Conservation (phyloP, 2,113 vertebrate species). For the Microtus ochrogaster region DNA sequence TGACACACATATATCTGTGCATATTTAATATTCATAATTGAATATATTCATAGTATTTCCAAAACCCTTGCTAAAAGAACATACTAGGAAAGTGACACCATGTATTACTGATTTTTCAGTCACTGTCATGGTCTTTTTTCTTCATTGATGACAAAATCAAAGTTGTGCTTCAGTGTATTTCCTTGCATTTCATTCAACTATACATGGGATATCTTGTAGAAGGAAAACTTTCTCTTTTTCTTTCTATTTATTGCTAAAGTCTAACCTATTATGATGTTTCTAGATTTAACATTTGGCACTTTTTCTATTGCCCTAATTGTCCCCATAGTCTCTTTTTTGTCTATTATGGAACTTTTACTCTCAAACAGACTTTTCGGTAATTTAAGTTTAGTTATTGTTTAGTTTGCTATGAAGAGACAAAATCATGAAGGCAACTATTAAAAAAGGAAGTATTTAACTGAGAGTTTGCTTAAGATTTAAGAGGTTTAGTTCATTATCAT, state of each 20-base stretch:
- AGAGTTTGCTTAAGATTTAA: not conserved
- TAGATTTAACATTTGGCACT: constrained; percentile 61
- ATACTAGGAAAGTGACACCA: not conserved
- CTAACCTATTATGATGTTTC: constrained; percentile 51
- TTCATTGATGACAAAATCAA: constrained; percentile 40
- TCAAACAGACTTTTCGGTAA: constrained; percentile 52
- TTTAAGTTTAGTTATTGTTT: not conserved
- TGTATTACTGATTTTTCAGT: constrained; percentile 31
- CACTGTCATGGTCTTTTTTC: constrained; percentile 10
- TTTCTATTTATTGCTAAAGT: constrained; percentile 55
- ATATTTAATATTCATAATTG: not conserved
- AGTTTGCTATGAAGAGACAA: not conserved
- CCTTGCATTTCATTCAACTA: constrained; percentile 6
- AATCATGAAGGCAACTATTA: not conserved
- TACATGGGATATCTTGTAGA: not conserved
- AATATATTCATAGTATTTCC: not conserved
- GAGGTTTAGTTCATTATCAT: no score
- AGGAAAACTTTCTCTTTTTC: constrained; percentile 61
- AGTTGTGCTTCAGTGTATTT: constrained; percentile 37
- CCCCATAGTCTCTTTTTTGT: constrained; percentile 30
- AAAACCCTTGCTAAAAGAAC: not conserved
- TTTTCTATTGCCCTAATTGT: constrained; percentile 28
- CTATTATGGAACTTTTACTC: constrained; percentile 56
- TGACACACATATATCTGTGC: not conserved
- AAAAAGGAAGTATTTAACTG: not conserved